Evolutionary conservation across 2,888 invertebrate genomes (phyloP), one percentile per base, ranked within the genome.

Genomic region (Pristionchus maxplancki): DNA sequence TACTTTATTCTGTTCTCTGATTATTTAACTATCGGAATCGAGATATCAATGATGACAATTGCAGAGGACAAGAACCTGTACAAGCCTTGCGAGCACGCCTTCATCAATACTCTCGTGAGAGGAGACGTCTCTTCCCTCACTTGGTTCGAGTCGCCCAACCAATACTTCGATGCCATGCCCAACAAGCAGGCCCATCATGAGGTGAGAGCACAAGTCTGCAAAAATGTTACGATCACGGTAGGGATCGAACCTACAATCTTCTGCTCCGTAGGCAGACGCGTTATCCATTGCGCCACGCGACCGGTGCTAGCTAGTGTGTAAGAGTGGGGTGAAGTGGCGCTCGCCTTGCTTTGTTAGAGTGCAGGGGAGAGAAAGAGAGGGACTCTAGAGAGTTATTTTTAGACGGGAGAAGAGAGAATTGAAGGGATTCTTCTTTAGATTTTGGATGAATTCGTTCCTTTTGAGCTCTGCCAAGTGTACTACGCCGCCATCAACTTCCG

Each of bases 121-220:
- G 99, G 99, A 89, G 99, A 99, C 95, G 96, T 99, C 91, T 96
- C 98, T 34, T 98, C 97, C 93, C 96, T 98, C 92, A 96, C 96
- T 94, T 99, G 97, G 98, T 97, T 98, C 94, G 98, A 97, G 96
- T 97, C 97, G 88, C 97, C 97, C 87, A 96, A 97, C 83, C 96
- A 96, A 71, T 96, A 96, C 93, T 96, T 96, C 94, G 96, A 93
- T 31, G 90, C 88, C 31, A 90, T 93, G 24, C 89, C 89, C 48
- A 91, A 92, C 88, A 92, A 90, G 78, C 83, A 87, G 58, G 64
- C 89, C 13, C 81, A 85, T 31, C 90, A 89, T 84, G 91, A 92
- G 88, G 88, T 88, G 28, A 78, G 31, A 17, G 6, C 4, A 9
- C 58, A 78, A 85, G 28, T 0, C 28, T 20, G 6, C 64, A 40